Conservation (phyloP, 92 coral and sea anemone species). For the Hydrozoanthus gracilis region DNA sequence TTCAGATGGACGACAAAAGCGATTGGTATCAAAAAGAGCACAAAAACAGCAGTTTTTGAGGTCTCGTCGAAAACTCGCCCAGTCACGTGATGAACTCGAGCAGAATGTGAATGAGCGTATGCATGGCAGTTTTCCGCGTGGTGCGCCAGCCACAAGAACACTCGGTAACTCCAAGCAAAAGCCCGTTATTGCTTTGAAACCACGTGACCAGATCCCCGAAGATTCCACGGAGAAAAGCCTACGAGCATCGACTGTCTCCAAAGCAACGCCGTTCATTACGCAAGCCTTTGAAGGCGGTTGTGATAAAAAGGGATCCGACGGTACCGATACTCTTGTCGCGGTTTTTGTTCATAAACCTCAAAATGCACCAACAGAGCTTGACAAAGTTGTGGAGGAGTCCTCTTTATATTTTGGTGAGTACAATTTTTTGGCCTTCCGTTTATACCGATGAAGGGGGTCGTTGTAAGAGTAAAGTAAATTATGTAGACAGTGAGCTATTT, state of each 20-base stretch:
- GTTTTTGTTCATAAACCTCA: slow-evolving; percentile 31
- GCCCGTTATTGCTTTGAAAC: neutral
- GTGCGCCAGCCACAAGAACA: neutral
- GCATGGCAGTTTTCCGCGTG: neutral
- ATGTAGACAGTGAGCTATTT: neutral
- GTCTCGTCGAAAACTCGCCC: neutral
- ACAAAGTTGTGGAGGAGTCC: slow-evolving; percentile 24
- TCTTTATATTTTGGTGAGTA: slow-evolving; percentile 36
- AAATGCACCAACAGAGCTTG: slow-evolving; percentile 21
- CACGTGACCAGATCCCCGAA: slow-evolving; percentile 18
- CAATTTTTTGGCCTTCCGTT: neutral
- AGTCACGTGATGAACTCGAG: neutral
- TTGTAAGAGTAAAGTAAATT: neutral
- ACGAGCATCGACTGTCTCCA: neutral
- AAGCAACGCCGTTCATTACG: neutral
- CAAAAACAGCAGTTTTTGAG: neutral
- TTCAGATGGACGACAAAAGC: slow-evolving; percentile 34
- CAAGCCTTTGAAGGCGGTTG: neutral
- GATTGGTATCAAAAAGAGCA: slow-evolving; percentile 9
- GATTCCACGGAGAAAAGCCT: slow-evolving; percentile 8
- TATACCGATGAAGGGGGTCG: neutral
- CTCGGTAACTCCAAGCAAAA: neutral
- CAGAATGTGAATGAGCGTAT: neutral
- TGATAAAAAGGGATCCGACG: neutral
- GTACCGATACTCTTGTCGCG: slow-evolving; percentile 20